Base-by-base conservation (phyloP, 2,113 vertebrate genomes). In the Sarotherodon lohbergeri region DNA sequence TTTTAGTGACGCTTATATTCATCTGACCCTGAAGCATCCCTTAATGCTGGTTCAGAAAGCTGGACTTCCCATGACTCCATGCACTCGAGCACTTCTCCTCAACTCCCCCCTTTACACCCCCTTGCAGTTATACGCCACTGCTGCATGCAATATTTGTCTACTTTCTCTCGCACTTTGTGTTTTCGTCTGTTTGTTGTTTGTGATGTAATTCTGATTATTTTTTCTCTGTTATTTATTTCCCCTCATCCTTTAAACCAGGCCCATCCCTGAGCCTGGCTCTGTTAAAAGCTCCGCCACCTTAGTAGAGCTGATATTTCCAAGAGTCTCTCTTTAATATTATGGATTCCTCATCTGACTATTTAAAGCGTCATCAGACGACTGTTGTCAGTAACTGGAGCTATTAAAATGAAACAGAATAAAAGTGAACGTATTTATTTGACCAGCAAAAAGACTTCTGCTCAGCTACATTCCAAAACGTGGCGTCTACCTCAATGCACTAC, bases 1-100 rank as follows among this genome's bases (percentile, higher is more conserved):
- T 71, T 9, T 71, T 0, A 41, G 13, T 71, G 36, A 71, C 0
- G 2, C 63, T 43, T 43, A 43, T 0, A 3, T 24, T 27, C 2
- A 24, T 22, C n/a, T 71, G 66, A 24, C n/a, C 39, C 5, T 16
- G 66, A 71, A 6, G 19, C 19, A 22, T 41, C 36, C 66, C 5
- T 9, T 9, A 71, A 24, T 16, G 39, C 4, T 71, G 4, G 39
- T 27, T 71, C 66, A 71, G 66, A 3, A 5, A 24, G 39, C 12
- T 24, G 68, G 68, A 73, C 13, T 73, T 73, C 39, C n/a, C 39
- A 46, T 27, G 4, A 6, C 39, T 16, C 13, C 66, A 73, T 46
- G 66, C 7, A 27, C 22, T 43, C 1, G 5, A 71, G 39, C 39
- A 16, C 22, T 71, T 71, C 39, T 9, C 66, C 61, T 66, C 19